A percentile compares a stretch with the other conserved stretches of the same genome.
phyloP scores from a whole-genome alignment of 2,888 invertebrate genomes.

The Abrostola tripartita region DNA sequence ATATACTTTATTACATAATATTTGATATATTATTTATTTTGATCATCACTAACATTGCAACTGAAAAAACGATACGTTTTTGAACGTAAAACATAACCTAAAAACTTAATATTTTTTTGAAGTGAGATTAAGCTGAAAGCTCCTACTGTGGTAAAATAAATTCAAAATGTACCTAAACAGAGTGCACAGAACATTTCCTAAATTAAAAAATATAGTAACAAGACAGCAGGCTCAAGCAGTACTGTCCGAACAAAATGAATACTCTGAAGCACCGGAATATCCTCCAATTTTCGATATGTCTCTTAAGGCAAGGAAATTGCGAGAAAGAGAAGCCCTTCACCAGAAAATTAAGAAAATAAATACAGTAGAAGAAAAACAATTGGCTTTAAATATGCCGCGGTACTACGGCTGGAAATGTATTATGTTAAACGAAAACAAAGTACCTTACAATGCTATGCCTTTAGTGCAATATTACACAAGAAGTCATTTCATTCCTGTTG shows the following conservation, averaged over 20 bases:
- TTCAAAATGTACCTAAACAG: conserved; percentile 75
- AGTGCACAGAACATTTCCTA: conserved; percentile 73
- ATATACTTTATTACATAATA: no score
- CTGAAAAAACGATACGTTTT: background rate
- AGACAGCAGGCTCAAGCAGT: conserved; percentile 71
- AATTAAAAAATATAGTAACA: conserved; percentile 66
- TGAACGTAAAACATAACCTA: conserved; percentile 11
- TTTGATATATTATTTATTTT: no score
- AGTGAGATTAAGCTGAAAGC: background rate
- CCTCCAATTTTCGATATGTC: conserved; percentile 91
- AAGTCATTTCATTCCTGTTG: conserved; percentile 90
- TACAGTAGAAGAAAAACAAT: conserved; percentile 95
- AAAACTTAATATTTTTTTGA: background rate
- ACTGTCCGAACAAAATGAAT: conserved; percentile 76
- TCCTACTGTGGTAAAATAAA: conserved; percentile 9
- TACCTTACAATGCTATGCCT: conserved; percentile 91
- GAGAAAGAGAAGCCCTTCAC: conserved; percentile 82
- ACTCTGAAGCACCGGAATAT: conserved; percentile 81
- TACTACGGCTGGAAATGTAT: conserved; percentile 93
- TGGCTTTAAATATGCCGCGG: conserved; percentile 94
- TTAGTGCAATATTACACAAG: conserved; percentile 93
- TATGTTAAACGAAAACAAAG: conserved; percentile 87
- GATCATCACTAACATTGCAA: no score
- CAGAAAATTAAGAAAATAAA: conserved; percentile 89
- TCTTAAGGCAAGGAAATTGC: conserved; percentile 79